phyloP scores from a whole-genome alignment of 2,888 invertebrate species.

The Hyppa rectilinea region DNA sequence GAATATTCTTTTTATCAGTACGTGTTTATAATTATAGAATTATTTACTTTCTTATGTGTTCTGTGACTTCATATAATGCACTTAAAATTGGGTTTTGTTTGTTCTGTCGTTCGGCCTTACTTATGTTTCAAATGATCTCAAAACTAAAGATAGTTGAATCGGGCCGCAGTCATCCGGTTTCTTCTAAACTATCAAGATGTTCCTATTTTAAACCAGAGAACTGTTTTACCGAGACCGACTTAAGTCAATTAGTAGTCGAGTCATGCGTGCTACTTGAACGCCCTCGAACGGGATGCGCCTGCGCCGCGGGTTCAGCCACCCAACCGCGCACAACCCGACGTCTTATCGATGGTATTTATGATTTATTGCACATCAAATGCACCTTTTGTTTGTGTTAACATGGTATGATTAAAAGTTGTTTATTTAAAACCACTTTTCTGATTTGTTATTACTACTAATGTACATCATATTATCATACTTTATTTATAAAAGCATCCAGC shows the following conservation, averaged over 20 bases:
- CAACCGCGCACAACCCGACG: constrained; percentile 62
- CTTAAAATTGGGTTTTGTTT: neutral
- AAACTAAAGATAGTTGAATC: constrained; percentile 48
- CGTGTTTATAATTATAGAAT: constrained; percentile 18
- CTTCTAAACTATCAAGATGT: constrained; percentile 70
- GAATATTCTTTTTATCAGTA: constrained; percentile 22
- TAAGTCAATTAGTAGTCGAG: constrained; percentile 81
- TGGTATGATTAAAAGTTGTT: constrained; percentile 44
- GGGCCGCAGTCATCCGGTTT: constrained; percentile 56
- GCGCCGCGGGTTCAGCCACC: constrained; percentile 77
- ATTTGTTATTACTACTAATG: constrained; percentile 51
- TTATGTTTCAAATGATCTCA: constrained; percentile 17
- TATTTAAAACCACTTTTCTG: constrained; percentile 43
- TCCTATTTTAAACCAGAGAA: constrained; percentile 76
- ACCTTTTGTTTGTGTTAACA: constrained; percentile 58
- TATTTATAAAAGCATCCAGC: constrained; percentile 14
- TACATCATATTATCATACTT: constrained; percentile 8
- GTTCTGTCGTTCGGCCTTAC: neutral
- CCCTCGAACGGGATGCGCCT: constrained; percentile 79
- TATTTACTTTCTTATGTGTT: constrained; percentile 9
- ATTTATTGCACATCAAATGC: constrained; percentile 70
- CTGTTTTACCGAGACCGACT: constrained; percentile 75
- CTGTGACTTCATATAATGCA: neutral
- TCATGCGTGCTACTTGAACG: constrained; percentile 80
- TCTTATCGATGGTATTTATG: constrained; percentile 69